A percentile compares a stretch with the other conserved stretches of the same genome.
phyloP scores from a whole-genome alignment of 2,888 invertebrate species.

The Petrolisthes manimaculis region DNA sequence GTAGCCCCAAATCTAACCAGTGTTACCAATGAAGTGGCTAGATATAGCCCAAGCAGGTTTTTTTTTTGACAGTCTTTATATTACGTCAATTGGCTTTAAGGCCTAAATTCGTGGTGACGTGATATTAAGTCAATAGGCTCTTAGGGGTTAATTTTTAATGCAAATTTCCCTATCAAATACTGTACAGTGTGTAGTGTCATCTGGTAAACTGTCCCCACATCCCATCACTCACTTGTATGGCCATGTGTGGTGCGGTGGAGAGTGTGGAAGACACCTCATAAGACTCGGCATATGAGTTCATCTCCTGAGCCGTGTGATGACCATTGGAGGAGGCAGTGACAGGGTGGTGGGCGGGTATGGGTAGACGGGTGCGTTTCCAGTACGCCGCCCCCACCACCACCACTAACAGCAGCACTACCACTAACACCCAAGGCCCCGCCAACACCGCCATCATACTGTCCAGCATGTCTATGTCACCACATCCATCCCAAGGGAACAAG shows the following conservation, averaged over 20 bases:
- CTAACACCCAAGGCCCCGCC: conserved; percentile 61
- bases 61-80: too few relatives aligned
- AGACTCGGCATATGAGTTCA: conserved; percentile 63
- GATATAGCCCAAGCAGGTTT: too few relatives aligned
- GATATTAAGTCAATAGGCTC: too few relatives aligned
- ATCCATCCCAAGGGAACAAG: not conserved
- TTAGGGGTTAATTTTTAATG: not conserved
- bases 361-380: conserved; percentile 36
- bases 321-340: not conserved
- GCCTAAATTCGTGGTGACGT: too few relatives aligned
- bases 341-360: not conserved
- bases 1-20: too few relatives aligned
- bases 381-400: conserved; percentile 46
- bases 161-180: not conserved
- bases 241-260: conserved; percentile 64
- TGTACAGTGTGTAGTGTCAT: not conserved
- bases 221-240: conserved; percentile 58
- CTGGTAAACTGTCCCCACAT: not conserved
- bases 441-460: conserved; percentile 48
- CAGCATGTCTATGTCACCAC: conserved; percentile 22
- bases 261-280: conserved; percentile 63
- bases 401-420: conserved; percentile 50
- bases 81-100: too few relatives aligned
- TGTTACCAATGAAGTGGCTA: too few relatives aligned
- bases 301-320: conserved; percentile 35